phyloP scores from a whole-genome alignment of 37 sponge, comb jelly and placozoan species.

The Crambe crambe region DNA sequence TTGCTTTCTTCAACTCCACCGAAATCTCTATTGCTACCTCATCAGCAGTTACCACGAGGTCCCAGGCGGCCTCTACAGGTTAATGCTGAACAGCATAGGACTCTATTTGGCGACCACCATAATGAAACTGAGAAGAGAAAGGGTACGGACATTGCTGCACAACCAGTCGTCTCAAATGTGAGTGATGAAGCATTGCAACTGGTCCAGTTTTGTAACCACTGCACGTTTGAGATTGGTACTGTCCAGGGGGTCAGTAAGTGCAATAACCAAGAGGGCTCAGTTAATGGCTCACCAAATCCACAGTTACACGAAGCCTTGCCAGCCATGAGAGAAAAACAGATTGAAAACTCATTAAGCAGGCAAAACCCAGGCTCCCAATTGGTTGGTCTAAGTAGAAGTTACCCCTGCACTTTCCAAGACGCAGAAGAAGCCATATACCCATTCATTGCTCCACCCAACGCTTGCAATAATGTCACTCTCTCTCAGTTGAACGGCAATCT shows the following conservation, averaged over 20 bases:
- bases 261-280: background rate
- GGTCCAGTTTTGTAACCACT: constrained; percentile 8
- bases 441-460: background rate
- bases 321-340: background rate
- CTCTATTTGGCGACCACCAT: background rate
- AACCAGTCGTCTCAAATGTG: background rate
- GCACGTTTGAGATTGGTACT: background rate
- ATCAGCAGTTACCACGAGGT: background rate
- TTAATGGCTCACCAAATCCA: background rate
- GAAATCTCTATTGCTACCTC: background rate
- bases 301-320: background rate
- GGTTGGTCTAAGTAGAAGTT: background rate
- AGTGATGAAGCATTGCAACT: constrained; percentile 14
- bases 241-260: background rate
- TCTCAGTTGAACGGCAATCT: background rate
- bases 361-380: background rate
- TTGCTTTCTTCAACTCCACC: background rate
- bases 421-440: background rate
- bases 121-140: background rate
- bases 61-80: background rate
- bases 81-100: background rate
- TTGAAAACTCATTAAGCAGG: background rate
- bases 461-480: background rate
- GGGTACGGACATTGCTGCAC: background rate
- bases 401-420: background rate